phyloP scores from a whole-genome alignment of 2,888 invertebrate genomes.

The Plagodis pulveraria region DNA sequence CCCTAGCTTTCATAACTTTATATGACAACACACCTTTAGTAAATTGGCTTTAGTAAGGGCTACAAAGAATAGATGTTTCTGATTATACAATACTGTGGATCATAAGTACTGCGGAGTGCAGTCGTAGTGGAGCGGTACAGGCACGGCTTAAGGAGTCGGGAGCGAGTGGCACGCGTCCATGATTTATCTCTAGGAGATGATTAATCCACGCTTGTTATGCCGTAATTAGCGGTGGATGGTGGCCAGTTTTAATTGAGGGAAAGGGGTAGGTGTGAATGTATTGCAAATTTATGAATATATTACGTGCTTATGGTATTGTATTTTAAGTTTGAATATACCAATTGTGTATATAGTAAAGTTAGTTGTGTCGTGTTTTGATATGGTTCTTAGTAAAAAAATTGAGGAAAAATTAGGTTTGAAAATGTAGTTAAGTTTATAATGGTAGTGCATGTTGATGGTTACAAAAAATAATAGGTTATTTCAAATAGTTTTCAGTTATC shows the following conservation, averaged over 20 bases:
- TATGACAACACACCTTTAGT: too few relatives aligned
- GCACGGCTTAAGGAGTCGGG: slow-evolving; percentile 16
- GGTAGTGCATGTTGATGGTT: too few relatives aligned
- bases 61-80: background rate
- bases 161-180: slow-evolving; percentile 31
- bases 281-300: slow-evolving; percentile 8
- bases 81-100: background rate
- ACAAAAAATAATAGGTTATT: too few relatives aligned
- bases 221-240: slow-evolving; percentile 61
- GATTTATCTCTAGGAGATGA: slow-evolving; percentile 69
- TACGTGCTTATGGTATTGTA: slow-evolving; percentile 10
- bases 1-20: too few relatives aligned
- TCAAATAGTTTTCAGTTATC: too few relatives aligned
- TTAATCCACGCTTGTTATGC: slow-evolving; percentile 69
- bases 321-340: background rate
- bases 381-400: too few relatives aligned
- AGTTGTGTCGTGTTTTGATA: too few relatives aligned
- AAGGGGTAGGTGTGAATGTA: slow-evolving; percentile 6
- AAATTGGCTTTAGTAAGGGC: too few relatives aligned
- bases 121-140: background rate
- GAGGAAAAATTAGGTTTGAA: too few relatives aligned
- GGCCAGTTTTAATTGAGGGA: slow-evolving; percentile 23
- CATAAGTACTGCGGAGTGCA: background rate
- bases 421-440: too few relatives aligned
- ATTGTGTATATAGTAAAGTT: too few relatives aligned